Percentiles rank a stretch among this genome's conserved stretches.
These are phyloP conservation scores for Tursiops truncatus DNA, from an alignment of 2,113 vertebrate genomes.

Conservation along the genomic window DNA sequence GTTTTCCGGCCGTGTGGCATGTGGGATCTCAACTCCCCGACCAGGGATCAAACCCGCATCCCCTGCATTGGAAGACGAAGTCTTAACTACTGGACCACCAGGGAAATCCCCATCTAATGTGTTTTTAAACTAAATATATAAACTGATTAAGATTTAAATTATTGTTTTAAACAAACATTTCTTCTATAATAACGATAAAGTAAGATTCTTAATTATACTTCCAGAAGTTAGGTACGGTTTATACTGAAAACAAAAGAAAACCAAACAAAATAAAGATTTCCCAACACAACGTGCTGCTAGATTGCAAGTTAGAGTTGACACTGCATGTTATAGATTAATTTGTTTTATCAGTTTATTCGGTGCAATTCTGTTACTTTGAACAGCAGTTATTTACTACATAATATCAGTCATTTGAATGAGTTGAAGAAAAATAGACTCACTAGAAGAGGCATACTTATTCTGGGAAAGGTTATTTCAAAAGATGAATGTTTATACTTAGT, in stretches of 20 bases:
- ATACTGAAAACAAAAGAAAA: background rate
- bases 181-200: background rate
- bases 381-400: background rate
- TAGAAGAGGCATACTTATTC: background rate
- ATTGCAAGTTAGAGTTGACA: background rate
- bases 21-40: too few species aligned
- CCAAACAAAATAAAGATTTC: background rate
- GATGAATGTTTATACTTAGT: background rate
- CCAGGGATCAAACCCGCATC: too few species aligned
- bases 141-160: slow-evolving; percentile 6
- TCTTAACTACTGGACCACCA: too few species aligned
- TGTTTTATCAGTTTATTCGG: background rate
- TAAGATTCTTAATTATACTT: background rate
- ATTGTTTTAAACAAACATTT: background rate
- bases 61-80: too few species aligned
- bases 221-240: background rate
- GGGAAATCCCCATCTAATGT: background rate
- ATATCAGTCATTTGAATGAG: background rate
- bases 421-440: background rate
- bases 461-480: background rate
- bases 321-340: background rate
- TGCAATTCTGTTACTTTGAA: background rate
- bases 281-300: background rate
- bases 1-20: too few species aligned
- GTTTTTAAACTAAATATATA: background rate